These are phyloP conservation scores for Portunus trituberculatus DNA, from an alignment of 1,140 invertebrate species.

Conservation along the genomic window DNA sequence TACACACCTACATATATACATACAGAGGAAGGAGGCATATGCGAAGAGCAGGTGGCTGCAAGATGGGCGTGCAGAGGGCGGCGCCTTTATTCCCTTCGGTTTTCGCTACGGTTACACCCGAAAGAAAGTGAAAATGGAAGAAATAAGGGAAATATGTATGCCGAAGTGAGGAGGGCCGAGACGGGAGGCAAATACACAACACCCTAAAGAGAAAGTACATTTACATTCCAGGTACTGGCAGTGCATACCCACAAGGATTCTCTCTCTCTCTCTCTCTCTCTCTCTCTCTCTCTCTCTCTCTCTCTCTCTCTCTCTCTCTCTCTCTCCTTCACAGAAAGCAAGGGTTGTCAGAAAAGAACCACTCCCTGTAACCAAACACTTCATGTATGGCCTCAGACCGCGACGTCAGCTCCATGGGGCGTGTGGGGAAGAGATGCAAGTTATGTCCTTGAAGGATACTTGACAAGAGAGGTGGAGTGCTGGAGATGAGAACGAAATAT, in stretches of 20 bases:
- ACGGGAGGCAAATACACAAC: neutral
- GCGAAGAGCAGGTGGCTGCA: neutral
- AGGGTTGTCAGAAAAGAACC: neutral
- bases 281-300: conserved; percentile 31
- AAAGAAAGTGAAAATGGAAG: neutral
- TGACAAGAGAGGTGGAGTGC: neutral
- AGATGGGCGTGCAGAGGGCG: neutral
- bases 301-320: conserved; percentile 33
- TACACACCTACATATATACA: neutral
- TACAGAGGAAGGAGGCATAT: neutral
- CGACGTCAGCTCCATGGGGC: neutral
- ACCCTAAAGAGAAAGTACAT: conserved; percentile 12
- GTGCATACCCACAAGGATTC: neutral
- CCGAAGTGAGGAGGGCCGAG: neutral
- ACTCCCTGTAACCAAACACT: conserved; percentile 1
- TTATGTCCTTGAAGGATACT: neutral
- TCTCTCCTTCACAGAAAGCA: neutral
- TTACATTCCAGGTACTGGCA: neutral
- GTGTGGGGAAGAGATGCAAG: neutral
- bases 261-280: conserved; percentile 51
- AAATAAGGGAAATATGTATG: too few species aligned
- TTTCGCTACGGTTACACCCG: neutral
- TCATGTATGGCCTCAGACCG: neutral
- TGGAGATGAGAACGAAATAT: neutral
- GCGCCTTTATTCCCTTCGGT: neutral